Evolutionary conservation across 1,140 invertebrate species (phyloP).

Genomic region (Heliothis virescens): DNA sequence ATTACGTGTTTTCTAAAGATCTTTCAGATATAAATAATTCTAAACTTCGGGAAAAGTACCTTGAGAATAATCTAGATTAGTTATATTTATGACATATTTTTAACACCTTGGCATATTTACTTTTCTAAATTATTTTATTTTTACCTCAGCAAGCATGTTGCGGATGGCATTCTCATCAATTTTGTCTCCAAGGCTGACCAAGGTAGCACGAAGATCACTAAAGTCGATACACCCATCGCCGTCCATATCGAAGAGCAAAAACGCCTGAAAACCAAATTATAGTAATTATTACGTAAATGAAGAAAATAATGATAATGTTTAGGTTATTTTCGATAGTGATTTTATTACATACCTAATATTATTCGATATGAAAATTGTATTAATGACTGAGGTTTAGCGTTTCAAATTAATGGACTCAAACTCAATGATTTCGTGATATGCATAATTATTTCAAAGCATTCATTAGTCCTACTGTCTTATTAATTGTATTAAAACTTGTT

Average conservation of each 20-base stretch:
- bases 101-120: background rate
- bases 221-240: conserved; percentile 87
- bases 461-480: no score
- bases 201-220: conserved; percentile 87
- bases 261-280: conserved; percentile 81
- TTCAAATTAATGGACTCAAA: no score
- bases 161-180: conserved; percentile 85
- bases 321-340: no score
- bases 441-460: no score
- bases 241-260: conserved; percentile 87
- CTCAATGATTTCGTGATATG: no score
- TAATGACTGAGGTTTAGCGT: no score
- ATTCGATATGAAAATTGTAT: no score
- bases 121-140: background rate
- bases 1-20: background rate
- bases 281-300: background rate
- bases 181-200: conserved; percentile 86
- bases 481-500: no score
- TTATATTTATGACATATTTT: background rate
- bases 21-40: background rate
- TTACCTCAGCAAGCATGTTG: conserved; percentile 87
- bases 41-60: background rate
- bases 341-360: no score
- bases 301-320: no score
- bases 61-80: background rate